A percentile compares a stretch with the other conserved stretches of the same genome.
phyloP scores from a whole-genome alignment of 2,113 vertebrate genomes.

The Lagenorhynchus albirostris region DNA sequence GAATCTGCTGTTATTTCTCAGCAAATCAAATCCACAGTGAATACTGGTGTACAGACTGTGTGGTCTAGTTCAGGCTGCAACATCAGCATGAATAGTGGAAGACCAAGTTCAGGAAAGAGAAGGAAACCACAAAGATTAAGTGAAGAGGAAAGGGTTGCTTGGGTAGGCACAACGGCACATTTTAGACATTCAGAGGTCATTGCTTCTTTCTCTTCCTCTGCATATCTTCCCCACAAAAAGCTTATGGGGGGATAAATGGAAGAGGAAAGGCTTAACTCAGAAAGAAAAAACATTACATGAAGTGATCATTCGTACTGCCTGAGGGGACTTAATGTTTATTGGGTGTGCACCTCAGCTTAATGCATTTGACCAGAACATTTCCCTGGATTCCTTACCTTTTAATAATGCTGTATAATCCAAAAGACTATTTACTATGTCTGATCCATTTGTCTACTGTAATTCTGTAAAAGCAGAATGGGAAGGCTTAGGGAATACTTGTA shows the following conservation, averaged over 20 bases:
- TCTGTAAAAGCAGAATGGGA: not conserved
- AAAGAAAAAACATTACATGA: not conserved
- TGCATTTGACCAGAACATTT: not conserved
- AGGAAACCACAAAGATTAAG: slow-evolving; percentile 24
- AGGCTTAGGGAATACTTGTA: not conserved
- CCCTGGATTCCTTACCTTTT: not conserved
- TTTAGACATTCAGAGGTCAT: slow-evolving; percentile 1
- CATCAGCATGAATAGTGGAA: not conserved
- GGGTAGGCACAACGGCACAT: not conserved
- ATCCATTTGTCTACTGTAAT: not conserved
- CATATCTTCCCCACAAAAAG: not conserved
- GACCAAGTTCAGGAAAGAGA: not conserved
- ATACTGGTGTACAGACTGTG: not conserved
- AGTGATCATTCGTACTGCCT: not conserved
- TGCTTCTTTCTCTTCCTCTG: not conserved
- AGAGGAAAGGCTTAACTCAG: not conserved
- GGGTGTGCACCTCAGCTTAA: not conserved
- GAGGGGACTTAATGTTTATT: not conserved
- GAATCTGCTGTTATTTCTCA: slow-evolving; percentile 39
- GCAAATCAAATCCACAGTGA: not conserved
- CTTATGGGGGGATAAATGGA: not conserved
- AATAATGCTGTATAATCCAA: not conserved
- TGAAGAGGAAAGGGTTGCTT: not conserved
- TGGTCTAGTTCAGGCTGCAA: slow-evolving; percentile 47
- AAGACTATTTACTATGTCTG: not conserved